Conservation (phyloP, 2,113 vertebrate species). For the Siniperca chuatsi region DNA sequence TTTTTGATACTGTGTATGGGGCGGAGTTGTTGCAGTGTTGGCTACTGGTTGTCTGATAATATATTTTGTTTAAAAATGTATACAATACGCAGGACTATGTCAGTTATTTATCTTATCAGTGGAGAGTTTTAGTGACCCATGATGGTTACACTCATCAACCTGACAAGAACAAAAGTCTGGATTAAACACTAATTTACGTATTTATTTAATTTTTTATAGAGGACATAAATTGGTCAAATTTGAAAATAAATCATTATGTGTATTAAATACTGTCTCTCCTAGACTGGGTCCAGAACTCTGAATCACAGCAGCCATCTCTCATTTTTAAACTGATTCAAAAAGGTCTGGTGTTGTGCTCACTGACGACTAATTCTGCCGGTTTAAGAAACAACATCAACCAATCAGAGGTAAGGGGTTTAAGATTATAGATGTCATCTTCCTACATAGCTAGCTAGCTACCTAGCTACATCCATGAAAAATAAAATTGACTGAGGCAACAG, state of each 20-base stretch:
- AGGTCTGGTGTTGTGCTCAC: background rate
- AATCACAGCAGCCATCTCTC: background rate
- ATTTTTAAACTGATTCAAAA: background rate
- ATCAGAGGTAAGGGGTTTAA: background rate
- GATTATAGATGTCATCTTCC: background rate
- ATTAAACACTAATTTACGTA: background rate
- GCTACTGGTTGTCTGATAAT: background rate
- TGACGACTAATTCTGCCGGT: background rate
- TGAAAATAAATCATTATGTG: background rate
- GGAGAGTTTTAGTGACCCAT: constrained; percentile 11
- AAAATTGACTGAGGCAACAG: background rate
- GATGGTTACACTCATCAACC: background rate
- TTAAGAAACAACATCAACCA: background rate
- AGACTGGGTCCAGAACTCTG: background rate
- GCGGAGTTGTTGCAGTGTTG: background rate
- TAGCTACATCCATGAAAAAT: background rate
- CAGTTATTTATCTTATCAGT: background rate
- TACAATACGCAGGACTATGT: background rate
- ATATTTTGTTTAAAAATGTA: background rate
- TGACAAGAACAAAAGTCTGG: background rate
- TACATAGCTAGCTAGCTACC: background rate
- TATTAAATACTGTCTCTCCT: background rate
- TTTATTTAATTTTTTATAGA: background rate
- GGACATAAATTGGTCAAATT: background rate
- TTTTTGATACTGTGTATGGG: background rate